Percentiles rank a stretch among this genome's conserved stretches.
Evolutionary conservation across 2,797 vertebrate species (phyloP).

Genomic region (Aselliscus stoliczkanus): DNA sequence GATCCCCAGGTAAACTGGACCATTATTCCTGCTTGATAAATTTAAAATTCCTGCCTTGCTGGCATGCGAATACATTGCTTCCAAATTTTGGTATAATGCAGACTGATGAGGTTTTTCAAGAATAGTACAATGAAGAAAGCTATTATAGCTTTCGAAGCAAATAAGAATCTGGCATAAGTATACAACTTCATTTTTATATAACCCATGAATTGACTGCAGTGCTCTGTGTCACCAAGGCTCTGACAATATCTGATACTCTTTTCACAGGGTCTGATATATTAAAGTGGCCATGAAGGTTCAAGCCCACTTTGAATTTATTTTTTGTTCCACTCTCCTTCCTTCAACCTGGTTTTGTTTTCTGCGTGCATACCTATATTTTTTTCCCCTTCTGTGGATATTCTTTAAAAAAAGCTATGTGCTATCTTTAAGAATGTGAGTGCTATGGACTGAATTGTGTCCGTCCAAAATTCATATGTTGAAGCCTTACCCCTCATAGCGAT

Average conservation of each 20-base stretch:
- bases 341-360: background rate
- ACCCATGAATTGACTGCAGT: background rate
- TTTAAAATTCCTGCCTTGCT: background rate
- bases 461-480: background rate
- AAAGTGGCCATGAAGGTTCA: background rate
- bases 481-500: no score
- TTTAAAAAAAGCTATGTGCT: background rate
- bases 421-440: background rate
- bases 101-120: constrained; percentile 23
- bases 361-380: background rate
- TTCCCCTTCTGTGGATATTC: background rate
- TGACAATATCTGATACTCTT: background rate
- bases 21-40: background rate
- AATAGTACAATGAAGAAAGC: background rate
- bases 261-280: background rate
- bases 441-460: background rate
- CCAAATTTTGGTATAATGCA: constrained; percentile 26
- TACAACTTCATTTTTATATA: background rate
- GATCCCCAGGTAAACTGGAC: background rate
- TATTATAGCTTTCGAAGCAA: background rate
- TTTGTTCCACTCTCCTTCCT: background rate
- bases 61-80: background rate
- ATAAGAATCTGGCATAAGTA: background rate
- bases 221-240: background rate
- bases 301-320: background rate